Conservation (phyloP, 2,888 invertebrate species). For the Parochlus steinenii region DNA sequence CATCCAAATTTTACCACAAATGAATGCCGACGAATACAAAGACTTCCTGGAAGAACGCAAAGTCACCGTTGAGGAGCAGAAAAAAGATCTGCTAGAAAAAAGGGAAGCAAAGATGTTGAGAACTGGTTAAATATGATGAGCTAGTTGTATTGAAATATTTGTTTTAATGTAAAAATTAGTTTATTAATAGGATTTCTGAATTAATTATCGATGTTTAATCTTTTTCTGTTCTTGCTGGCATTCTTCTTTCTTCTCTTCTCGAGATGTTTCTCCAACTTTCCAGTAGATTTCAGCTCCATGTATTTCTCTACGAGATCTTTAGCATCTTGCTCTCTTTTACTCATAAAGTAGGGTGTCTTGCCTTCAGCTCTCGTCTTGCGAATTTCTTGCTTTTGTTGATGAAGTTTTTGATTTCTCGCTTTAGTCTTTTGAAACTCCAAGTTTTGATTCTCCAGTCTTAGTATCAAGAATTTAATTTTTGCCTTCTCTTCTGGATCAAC, state of each 20-base stretch:
- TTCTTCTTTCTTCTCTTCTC: constrained; percentile 65
- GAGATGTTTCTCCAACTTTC: constrained; percentile 65
- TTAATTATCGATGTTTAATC: constrained; percentile 21
- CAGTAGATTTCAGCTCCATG: constrained; percentile 59
- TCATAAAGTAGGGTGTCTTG: constrained; percentile 51
- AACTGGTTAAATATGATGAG: constrained; percentile 36
- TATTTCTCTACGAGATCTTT: constrained; percentile 62
- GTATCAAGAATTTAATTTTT: constrained; percentile 52
- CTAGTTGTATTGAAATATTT: constrained; percentile 4
- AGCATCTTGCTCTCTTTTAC: constrained; percentile 59
- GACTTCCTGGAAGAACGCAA: constrained; percentile 65
- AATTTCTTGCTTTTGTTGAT: constrained; percentile 37
- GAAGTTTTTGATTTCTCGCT: constrained; percentile 35
- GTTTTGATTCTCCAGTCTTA: constrained; percentile 63
- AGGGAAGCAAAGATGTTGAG: constrained; percentile 84
- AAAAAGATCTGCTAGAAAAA: constrained; percentile 59
- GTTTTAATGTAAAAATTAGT: constrained; percentile 8
- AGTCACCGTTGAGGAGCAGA: constrained; percentile 50
- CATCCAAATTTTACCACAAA: constrained; percentile 60
- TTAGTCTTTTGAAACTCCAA: constrained; percentile 43
- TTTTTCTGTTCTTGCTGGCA: constrained; percentile 28
- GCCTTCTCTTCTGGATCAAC: constrained; percentile 43
- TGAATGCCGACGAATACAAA: constrained; percentile 66
- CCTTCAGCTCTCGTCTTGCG: constrained; percentile 45
- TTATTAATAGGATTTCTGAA: background rate